These are phyloP conservation scores for Elaeidobius kamerunicus DNA, from an alignment of 2,888 invertebrate species.

Conservation along the genomic window DNA sequence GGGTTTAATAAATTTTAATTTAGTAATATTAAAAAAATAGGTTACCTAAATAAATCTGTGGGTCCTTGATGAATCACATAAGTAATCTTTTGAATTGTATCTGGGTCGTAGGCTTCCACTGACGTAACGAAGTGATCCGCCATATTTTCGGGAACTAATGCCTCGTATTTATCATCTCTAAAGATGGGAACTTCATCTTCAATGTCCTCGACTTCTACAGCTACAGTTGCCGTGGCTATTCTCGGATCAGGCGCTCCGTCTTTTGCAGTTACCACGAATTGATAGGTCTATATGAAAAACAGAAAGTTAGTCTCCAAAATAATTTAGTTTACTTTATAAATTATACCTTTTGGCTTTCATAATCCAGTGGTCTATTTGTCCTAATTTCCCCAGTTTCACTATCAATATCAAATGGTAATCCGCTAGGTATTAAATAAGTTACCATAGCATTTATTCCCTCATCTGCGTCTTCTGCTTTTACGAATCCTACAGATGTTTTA, in stretches of 20 bases:
- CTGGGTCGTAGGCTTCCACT: conserved; percentile 81
- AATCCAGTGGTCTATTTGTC: conserved; percentile 74
- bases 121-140: conserved; percentile 74
- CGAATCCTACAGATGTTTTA: conserved; percentile 56
- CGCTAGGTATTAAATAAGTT: conserved; percentile 73
- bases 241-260: conserved; percentile 85
- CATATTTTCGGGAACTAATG: conserved; percentile 80
- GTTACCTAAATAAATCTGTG: conserved; percentile 73
- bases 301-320: neutral
- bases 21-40: too few species aligned
- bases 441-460: conserved; percentile 82
- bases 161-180: conserved; percentile 67
- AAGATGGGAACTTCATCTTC: conserved; percentile 84
- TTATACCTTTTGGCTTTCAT: conserved; percentile 71
- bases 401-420: conserved; percentile 77
- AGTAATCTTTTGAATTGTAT: conserved; percentile 75
- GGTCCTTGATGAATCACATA: conserved; percentile 82
- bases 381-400: conserved; percentile 74
- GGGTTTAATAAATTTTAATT: too few species aligned
- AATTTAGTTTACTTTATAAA: neutral
- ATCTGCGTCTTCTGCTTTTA: conserved; percentile 82
- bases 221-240: conserved; percentile 82
- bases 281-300: conserved; percentile 58
- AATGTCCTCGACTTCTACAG: conserved; percentile 73
- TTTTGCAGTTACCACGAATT: conserved; percentile 83